Percentiles rank a stretch among this genome's conserved stretches.
These are phyloP conservation scores for Meliscaeva auricollis DNA, from an alignment of 2,888 invertebrate genomes.

Conservation along the genomic window DNA sequence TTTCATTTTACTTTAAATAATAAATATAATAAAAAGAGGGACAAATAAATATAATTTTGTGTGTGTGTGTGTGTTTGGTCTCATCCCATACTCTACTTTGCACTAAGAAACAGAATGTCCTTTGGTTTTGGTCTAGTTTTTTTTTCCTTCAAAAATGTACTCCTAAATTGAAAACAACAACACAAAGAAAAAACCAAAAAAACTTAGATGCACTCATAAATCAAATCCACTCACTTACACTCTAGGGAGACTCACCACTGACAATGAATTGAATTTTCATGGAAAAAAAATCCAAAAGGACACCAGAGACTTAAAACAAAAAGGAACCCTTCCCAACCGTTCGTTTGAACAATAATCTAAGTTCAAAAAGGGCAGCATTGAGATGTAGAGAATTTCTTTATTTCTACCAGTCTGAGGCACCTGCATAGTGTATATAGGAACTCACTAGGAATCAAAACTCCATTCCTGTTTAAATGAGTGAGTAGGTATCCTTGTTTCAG, in stretches of 20 bases:
- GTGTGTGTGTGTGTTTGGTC: background rate
- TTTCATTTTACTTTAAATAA: background rate
- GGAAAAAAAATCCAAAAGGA: background rate
- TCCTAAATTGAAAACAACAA: background rate
- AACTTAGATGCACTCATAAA: conserved; percentile 2
- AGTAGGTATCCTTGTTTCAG: conserved; percentile 31
- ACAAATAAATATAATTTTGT: background rate
- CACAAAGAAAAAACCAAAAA: conserved; percentile 1
- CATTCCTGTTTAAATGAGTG: background rate
- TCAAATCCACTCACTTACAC: conserved; percentile 26
- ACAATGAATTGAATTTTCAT: background rate
- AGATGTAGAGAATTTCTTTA: background rate
- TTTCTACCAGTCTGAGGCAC: too few relatives aligned
- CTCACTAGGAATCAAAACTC: background rate
- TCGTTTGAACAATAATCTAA: background rate
- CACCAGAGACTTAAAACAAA: background rate
- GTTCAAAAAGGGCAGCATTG: background rate
- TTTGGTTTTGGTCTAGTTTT: background rate
- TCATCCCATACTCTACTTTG: background rate
- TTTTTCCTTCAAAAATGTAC: background rate
- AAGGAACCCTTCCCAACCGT: background rate
- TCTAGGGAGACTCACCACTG: background rate
- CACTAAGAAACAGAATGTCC: conserved; percentile 5
- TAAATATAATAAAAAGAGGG: background rate
- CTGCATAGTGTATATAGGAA: too few relatives aligned